Evolutionary conservation across 2,888 invertebrate species (phyloP).

Genomic region (Chromoteleia sp.): DNA sequence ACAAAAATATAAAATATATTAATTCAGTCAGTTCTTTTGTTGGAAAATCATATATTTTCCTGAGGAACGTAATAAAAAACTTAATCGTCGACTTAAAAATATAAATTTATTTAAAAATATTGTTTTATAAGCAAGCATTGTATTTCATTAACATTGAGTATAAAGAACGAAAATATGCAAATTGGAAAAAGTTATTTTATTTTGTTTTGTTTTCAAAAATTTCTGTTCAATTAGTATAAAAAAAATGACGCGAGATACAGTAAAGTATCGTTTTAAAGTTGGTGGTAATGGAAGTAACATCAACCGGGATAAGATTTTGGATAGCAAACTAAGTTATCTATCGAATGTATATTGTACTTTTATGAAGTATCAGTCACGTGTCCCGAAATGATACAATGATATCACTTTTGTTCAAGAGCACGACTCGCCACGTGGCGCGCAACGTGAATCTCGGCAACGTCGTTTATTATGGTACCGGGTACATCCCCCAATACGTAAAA

Average conservation of each 20-base stretch:
- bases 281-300: slow-evolving; percentile 40
- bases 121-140: no score
- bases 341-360: slow-evolving; percentile 76
- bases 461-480: slow-evolving; percentile 76
- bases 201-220: no score
- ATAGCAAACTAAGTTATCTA: slow-evolving; percentile 60
- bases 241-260: not conserved
- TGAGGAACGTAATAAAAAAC: no score
- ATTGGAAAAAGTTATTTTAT: no score
- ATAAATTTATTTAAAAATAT: no score
- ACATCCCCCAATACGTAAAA: slow-evolving; percentile 73
- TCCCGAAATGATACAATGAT: slow-evolving; percentile 78
- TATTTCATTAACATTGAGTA: no score
- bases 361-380: slow-evolving; percentile 82
- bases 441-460: slow-evolving; percentile 76
- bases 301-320: slow-evolving; percentile 52
- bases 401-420: slow-evolving; percentile 77
- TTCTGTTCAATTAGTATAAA: no score
- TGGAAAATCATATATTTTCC: no score
- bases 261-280: slow-evolving; percentile 26
- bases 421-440: slow-evolving; percentile 80
- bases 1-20: no score
- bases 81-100: no score
- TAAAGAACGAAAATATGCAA: no score
- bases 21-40: no score